Evolutionary conservation across 2,888 invertebrate genomes (phyloP), one percentile per base, ranked within the genome.

Genomic region (Leucoptera coffeella): DNA sequence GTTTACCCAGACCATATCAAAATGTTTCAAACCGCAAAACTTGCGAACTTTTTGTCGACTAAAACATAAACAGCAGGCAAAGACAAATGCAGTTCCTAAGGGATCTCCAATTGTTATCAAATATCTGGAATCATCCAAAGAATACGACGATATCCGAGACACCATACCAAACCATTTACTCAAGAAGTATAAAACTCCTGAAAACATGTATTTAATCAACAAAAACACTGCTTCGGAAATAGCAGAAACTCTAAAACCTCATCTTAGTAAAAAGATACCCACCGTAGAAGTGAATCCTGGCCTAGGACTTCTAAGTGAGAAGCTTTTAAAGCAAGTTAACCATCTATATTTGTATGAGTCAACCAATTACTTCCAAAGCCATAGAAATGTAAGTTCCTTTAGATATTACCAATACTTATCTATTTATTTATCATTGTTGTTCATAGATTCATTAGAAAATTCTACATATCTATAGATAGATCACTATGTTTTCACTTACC

Each of bases 271-370:
- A 8, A n/a, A n/a, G n/a, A 39, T 46, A 9, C 55, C 71, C 2
- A 42, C 80, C 10, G 51, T 80, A n/a, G 85, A 86, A 59, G 60
- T 80, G 0, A 82, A 81, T 54, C 80, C 85, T 1, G 85, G 85
- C 0, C 53, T 78, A 22, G 83, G 85, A 1, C 48, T 78, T 12
- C 47, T 85, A 25, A 79, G 81, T 2, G 47, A 64, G 35, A 62
- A 79, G 36, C 43, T 86, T 15, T 47, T 85, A 4, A 42, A 71
- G 5, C 48, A 64, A 11, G 50, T 75, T 14, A 55, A 62, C 6
- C 47, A 56, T 23, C 52, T 85, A 9, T 52, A 78, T 31, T 41
- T 83, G 30, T 78, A 76, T 42, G 86, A 86, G 53, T 40, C 51
- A 5, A 56, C 71, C 29, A 43, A 45, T 12, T 45, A 65, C 12